These are phyloP conservation scores for Egretta garzetta DNA, from an alignment of 2,113 vertebrate species.

Conservation along the genomic window DNA sequence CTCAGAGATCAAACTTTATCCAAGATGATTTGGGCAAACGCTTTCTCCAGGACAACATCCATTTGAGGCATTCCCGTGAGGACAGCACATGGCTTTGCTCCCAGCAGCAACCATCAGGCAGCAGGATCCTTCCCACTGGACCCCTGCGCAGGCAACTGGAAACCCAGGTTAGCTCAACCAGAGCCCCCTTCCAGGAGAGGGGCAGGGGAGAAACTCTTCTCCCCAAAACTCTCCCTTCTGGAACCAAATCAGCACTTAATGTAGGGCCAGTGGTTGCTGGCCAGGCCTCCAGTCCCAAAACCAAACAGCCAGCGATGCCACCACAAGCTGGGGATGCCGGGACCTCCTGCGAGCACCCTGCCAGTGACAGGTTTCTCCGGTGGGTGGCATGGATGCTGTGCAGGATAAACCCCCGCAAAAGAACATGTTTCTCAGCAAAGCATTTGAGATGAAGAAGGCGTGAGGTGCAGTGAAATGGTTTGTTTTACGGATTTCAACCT, in stretches of 20 bases:
- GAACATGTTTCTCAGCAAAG: background rate
- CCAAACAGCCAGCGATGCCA: background rate
- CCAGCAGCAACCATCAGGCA: background rate
- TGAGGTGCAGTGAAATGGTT: background rate
- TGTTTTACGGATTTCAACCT: slow-evolving; percentile 40
- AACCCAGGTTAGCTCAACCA: background rate
- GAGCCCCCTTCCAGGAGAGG: background rate
- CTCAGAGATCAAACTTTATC: background rate
- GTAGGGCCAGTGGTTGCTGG: background rate
- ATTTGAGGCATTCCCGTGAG: background rate
- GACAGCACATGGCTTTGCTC: background rate
- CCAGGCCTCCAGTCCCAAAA: background rate
- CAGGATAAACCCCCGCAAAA: background rate
- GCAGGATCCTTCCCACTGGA: background rate
- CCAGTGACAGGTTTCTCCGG: background rate
- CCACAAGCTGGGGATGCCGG: background rate
- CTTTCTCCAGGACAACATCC: background rate
- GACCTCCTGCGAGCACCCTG: background rate
- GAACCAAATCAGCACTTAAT: background rate
- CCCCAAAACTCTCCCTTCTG: background rate
- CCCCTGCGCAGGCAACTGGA: background rate
- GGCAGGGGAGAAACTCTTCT: background rate
- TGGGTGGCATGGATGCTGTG: background rate
- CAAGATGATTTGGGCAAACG: background rate
- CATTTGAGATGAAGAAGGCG: background rate